These are phyloP conservation scores for Sisor rabdophorus DNA, from an alignment of 2,113 vertebrate genomes.

Conservation along the genomic window DNA sequence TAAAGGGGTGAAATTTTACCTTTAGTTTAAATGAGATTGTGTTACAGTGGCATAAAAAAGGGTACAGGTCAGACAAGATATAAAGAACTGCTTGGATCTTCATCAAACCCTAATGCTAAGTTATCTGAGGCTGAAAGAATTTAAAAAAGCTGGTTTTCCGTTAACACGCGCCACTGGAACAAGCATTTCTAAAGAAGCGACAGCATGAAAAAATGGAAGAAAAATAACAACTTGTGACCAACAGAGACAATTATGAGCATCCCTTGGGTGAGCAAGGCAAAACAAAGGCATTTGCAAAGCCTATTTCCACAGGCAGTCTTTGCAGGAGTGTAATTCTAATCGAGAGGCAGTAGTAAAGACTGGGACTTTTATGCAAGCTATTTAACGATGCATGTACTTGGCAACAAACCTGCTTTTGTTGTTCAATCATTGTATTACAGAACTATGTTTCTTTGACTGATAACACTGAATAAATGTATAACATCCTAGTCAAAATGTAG, in stretches of 20 bases:
- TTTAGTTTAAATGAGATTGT: conserved; percentile 74
- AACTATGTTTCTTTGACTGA: conserved; percentile 25
- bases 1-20: conserved; percentile 67
- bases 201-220: conserved; percentile 19
- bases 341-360: conserved; percentile 17
- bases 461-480: conserved; percentile 1
- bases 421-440: conserved; percentile 20
- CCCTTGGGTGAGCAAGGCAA: conserved; percentile 36
- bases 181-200: conserved; percentile 28
- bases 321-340: conserved; percentile 22
- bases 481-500: neutral
- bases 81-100: conserved; percentile 62
- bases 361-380: conserved; percentile 26
- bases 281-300: conserved; percentile 36
- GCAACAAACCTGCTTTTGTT: conserved; percentile 40
- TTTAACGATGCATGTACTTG: conserved; percentile 32
- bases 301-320: conserved; percentile 26
- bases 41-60: conserved; percentile 67
- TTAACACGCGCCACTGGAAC: conserved; percentile 29
- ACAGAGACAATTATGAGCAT: conserved; percentile 47
- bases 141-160: neutral
- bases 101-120: conserved; percentile 62
- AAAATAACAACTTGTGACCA: conserved; percentile 40
- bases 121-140: conserved; percentile 16
- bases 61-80: conserved; percentile 60